Base-by-base conservation (phyloP, 2,113 vertebrate genomes). In the Struthidea cinerea region DNA sequence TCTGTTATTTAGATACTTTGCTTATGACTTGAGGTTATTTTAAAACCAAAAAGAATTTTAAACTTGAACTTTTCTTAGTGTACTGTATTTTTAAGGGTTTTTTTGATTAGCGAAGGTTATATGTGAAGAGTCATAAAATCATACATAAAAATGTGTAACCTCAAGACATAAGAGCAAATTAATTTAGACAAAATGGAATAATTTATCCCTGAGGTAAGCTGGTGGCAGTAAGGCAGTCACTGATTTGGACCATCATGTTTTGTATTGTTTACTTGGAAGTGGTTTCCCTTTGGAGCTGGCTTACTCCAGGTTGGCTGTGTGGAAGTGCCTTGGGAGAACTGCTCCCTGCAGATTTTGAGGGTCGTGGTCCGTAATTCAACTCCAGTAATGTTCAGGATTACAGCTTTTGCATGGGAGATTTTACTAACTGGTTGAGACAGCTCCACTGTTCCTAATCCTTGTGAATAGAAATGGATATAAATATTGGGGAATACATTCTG, bases 101-200 rank as follows among this genome's bases (percentile, higher is more conserved):
- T 86, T 91, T 91, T 67, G 2, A 20, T 89, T 60, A 67, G 19
- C 65, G n/a, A 69, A 78, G 16, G 13, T 74, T 87, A 44, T 21
- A 49, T 35, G 17, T 33, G 35, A 24, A 42, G 17, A 49, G 69
- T 89, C 39, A 55, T 65, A 78, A 88, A 92, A 89, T 5, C 28
- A 32, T n/a, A 10, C 50, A 23, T 55, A 82, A 82, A 94, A 94
- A 64, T 83, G 50, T 9, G 44, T 60, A 87, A 77, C 67, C 70
- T 90, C 80, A 57, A 90, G 81, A 80, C 22, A 61, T 5, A 50
- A 19, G 16, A 81, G 4, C 42, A 91, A 89, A 96, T 81, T 60
- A 63, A 77, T 94, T 93, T 93, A 78, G 85, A 85, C 49, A 95
- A 94, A 96, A 77, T 80, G 42, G 61, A 65, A 74, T 68, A 46